phyloP scores from a whole-genome alignment of 1,140 invertebrate genomes.

The Planococcus citri region DNA sequence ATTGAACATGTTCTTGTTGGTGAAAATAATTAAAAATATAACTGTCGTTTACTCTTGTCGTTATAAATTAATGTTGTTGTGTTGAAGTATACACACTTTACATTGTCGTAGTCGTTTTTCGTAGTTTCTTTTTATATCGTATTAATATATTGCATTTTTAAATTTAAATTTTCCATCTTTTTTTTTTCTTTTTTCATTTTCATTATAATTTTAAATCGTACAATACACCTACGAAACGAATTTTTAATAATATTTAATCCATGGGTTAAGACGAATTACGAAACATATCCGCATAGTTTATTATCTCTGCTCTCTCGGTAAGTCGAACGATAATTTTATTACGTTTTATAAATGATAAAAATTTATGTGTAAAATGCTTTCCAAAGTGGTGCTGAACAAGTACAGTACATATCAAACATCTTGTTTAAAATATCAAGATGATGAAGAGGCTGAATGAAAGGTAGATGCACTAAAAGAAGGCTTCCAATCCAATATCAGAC shows the following conservation, averaged over 20 bases:
- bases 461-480: no score
- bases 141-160: no score
- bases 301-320: background rate
- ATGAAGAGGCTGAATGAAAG: no score
- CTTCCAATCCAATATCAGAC: no score
- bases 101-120: background rate
- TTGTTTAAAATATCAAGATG: no score
- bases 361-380: no score
- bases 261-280: constrained; percentile 7
- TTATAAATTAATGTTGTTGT: background rate
- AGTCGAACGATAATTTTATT: background rate
- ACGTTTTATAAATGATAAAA: no score
- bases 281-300: background rate
- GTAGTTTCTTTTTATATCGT: no score
- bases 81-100: background rate
- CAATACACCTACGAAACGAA: background rate
- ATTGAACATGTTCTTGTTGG: constrained; percentile 11
- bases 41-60: constrained; percentile 5
- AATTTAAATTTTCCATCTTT: background rate
- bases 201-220: background rate
- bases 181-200: background rate
- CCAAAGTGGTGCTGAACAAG: no score
- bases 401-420: no score
- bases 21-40: constrained; percentile 12
- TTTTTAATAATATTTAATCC: background rate